A percentile compares a stretch with the other conserved stretches of the same genome.
Conservation (phyloP, 2,888 invertebrate genomes). For the Liposcelis brunnea region DNA sequence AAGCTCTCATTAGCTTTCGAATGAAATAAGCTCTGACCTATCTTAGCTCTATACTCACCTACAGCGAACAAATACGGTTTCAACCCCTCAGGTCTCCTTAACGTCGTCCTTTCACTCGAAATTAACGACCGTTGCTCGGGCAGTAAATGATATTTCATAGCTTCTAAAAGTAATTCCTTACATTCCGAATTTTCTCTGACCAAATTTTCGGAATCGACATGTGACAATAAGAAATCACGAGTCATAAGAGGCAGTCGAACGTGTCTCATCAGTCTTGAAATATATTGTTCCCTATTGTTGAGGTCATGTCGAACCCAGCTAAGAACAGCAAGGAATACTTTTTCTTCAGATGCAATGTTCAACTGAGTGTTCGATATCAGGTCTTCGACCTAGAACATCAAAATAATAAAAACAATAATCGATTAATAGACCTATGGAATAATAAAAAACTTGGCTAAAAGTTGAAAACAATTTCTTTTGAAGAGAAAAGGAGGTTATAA, state of each 20-base stretch:
- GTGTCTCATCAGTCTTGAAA: conserved; percentile 43
- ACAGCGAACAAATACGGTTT: conserved; percentile 47
- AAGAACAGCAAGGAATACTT: conserved; percentile 44
- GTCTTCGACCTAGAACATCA: conserved; percentile 35
- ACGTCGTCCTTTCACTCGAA: conserved; percentile 41
- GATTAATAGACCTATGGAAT: no score
- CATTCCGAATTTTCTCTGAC: conserved; percentile 45
- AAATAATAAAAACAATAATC: conserved; percentile 4
- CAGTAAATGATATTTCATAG: conserved; percentile 51
- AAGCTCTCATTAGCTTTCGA: no score
- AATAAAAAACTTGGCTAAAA: no score
- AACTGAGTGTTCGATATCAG: conserved; percentile 46
- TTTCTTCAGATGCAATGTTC: conserved; percentile 48
- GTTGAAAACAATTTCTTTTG: no score
- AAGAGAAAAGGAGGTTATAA: no score
- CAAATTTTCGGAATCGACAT: conserved; percentile 45
- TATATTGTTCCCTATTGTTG: conserved; percentile 35
- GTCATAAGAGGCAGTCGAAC: conserved; percentile 44
- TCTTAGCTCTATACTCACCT: conserved; percentile 19
- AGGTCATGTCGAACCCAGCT: conserved; percentile 51
- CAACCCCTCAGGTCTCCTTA: conserved; percentile 46
- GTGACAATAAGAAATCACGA: conserved; percentile 46
- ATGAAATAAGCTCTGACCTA: no score
- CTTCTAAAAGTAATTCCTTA: conserved; percentile 44
- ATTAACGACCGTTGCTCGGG: conserved; percentile 46